phyloP scores from a whole-genome alignment of 2,888 invertebrate genomes.

The Pteria penguin region DNA sequence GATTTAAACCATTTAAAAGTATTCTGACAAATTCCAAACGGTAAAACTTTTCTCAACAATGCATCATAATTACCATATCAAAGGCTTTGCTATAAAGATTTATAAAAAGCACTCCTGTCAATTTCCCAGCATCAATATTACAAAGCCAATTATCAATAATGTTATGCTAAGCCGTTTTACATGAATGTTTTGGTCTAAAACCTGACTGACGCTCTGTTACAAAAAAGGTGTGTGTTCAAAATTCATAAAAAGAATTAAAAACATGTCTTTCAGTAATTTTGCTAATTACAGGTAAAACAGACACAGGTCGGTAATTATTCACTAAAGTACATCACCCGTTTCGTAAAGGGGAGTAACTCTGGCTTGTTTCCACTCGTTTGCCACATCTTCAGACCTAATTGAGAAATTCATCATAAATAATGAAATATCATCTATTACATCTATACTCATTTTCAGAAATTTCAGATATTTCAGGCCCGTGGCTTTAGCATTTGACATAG shows the following conservation, averaged over 20 bases:
- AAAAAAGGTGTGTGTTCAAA: not conserved
- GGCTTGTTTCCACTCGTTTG: slow-evolving; percentile 17
- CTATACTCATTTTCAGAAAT: not conserved
- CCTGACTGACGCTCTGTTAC: slow-evolving; percentile 19
- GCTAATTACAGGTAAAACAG: slow-evolving; percentile 12
- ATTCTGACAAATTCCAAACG: slow-evolving; percentile 17
- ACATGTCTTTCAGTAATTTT: slow-evolving; percentile 24
- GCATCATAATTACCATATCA: slow-evolving; percentile 10
- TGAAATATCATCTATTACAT: slow-evolving; percentile 10
- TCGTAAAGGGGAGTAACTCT: slow-evolving; percentile 23
- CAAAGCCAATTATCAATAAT: slow-evolving; percentile 9
- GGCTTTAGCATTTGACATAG: slow-evolving; percentile 11
- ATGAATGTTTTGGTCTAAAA: not conserved
- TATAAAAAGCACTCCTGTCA: slow-evolving; percentile 23
- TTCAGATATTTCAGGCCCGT: slow-evolving; percentile 14
- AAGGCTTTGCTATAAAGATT: slow-evolving; percentile 24
- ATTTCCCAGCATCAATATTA: slow-evolving; percentile 16
- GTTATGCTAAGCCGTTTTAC: slow-evolving; percentile 19
- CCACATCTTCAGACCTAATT: slow-evolving; percentile 8
- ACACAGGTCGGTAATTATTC: not conserved
- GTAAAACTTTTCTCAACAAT: slow-evolving; percentile 13
- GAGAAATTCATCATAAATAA: slow-evolving; percentile 18
- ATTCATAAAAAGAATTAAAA: slow-evolving; percentile 25
- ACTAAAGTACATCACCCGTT: slow-evolving; percentile 10
- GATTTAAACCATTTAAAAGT: slow-evolving; percentile 15